Percentiles rank a stretch among this genome's conserved stretches.
phyloP scores from a whole-genome alignment of 2,113 vertebrate species.

The Ciconia maguari region DNA sequence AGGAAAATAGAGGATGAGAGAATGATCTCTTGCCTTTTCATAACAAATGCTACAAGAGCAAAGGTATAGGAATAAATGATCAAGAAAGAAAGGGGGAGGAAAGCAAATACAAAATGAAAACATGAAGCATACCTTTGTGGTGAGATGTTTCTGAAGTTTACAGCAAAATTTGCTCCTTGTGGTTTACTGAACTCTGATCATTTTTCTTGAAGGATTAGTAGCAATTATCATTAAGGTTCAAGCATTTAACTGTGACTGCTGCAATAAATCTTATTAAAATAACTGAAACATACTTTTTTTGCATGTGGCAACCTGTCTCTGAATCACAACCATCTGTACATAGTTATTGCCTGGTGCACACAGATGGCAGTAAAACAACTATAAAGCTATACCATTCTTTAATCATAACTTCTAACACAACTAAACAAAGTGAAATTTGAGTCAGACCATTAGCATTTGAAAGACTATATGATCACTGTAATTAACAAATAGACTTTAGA shows the following conservation, averaged over 20 bases:
- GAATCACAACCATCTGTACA: slow-evolving; percentile 94
- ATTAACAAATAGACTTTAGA: slow-evolving; percentile 73
- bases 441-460: slow-evolving; percentile 88
- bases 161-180: slow-evolving; percentile 70
- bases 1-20: slow-evolving; percentile 58
- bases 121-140: slow-evolving; percentile 61
- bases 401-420: slow-evolving; percentile 91
- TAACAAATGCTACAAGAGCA: not conserved
- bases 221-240: slow-evolving; percentile 92
- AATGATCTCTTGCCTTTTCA: slow-evolving; percentile 15
- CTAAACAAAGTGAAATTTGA: slow-evolving; percentile 93
- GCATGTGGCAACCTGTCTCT: slow-evolving; percentile 95
- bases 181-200: slow-evolving; percentile 81
- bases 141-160: slow-evolving; percentile 60
- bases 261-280: slow-evolving; percentile 98
- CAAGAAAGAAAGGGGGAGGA: not conserved
- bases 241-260: slow-evolving; percentile 90
- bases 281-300: slow-evolving; percentile 90
- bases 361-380: slow-evolving; percentile 92
- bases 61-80: not conserved
- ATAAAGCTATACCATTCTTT: slow-evolving; percentile 90
- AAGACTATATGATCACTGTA: slow-evolving; percentile 86
- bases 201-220: slow-evolving; percentile 87
- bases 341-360: slow-evolving; percentile 91
- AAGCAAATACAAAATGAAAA: not conserved